Base-by-base conservation (phyloP, 2,797 vertebrate species). In the Argya squamiceps region DNA sequence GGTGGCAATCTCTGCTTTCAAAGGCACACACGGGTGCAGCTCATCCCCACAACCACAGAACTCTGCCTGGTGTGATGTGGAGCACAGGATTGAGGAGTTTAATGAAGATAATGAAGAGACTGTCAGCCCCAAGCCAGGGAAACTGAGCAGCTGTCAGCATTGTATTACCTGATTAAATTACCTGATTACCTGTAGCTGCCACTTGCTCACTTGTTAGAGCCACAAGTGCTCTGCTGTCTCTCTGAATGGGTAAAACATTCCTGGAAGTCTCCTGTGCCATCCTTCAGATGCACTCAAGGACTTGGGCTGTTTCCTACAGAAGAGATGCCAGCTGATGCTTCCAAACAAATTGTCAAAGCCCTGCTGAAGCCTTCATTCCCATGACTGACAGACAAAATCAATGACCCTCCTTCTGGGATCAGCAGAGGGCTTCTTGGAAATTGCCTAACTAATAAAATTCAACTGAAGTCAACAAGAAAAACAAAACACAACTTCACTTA, bases 61-160 rank as follows among this genome's bases (percentile, higher is more conserved):
- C 0, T 0, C 9, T n/a, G 43, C 86, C 73, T 47, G 36, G 14
- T 21, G 56, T 1, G 13, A n/a, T 0, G 1, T 0, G 17, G 27
- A 47, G 41, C 24, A 34, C 8, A 9, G 44, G 41, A 88, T 0
- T 26, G 23, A n/a, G 17, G 27, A 44, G 79, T 50, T 70, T 29
- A 59, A 44, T 32, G 27, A 71, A 62, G 19, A 64, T 19, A 49
- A 75, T 49, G 14, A 79, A 78, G 52, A 3, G n/a, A 69, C 55
- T 5, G 71, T 44, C 84, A 94, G 74, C 41, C 81, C 12, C 0
- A 69, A 68, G 69, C 41, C 60, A 77, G 41, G 22, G 47, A 77
- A 49, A 39, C 30, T 5, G 11, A 83, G 17, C 2, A 52, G 84
- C 56, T 94, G 60, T 82, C 68, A 89, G 68, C 73, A 43, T 60